phyloP scores from a whole-genome alignment of 2,888 invertebrate genomes.

The Mechanitis mazaeus region DNA sequence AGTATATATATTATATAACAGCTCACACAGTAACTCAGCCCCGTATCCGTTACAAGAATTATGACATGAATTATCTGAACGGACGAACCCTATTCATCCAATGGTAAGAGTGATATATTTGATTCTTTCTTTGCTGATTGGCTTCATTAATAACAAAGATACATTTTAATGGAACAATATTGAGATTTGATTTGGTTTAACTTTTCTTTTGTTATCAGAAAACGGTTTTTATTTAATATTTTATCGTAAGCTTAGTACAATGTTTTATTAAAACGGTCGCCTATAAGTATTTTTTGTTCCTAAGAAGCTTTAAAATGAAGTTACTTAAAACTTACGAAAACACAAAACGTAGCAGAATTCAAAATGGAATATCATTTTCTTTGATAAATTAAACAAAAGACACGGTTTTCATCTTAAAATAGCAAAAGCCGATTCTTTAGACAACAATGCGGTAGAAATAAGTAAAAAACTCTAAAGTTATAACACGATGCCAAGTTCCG shows the following conservation, averaged over 20 bases:
- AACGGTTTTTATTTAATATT: background rate
- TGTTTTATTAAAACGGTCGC: too few species aligned
- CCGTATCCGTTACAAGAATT: constrained; percentile 19
- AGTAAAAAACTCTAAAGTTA: constrained; percentile 34
- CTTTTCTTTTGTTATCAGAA: background rate
- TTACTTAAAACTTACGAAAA: constrained; percentile 1
- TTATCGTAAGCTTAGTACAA: background rate
- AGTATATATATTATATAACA: background rate
- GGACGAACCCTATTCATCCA: constrained; percentile 19
- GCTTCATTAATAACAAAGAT: background rate
- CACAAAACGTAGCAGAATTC: constrained; percentile 6
- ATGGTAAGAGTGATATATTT: constrained; percentile 2
- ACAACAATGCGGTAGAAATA: constrained; percentile 24
- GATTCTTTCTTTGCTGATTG: background rate
- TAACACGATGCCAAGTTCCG: constrained; percentile 36
- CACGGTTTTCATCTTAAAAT: constrained; percentile 25
- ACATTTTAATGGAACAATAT: background rate
- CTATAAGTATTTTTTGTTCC: background rate
- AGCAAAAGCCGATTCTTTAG: constrained; percentile 24
- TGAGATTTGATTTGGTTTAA: background rate
- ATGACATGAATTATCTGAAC: constrained; percentile 22
- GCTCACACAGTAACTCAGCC: constrained; percentile 5
- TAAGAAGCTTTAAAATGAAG: constrained; percentile 1
- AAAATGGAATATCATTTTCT: constrained; percentile 10
- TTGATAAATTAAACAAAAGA: constrained; percentile 22